Evolutionary conservation across 2,113 vertebrate species (phyloP), one percentile per base, ranked within the genome.

Genomic region (Choloepus hoffmanni): DNA sequence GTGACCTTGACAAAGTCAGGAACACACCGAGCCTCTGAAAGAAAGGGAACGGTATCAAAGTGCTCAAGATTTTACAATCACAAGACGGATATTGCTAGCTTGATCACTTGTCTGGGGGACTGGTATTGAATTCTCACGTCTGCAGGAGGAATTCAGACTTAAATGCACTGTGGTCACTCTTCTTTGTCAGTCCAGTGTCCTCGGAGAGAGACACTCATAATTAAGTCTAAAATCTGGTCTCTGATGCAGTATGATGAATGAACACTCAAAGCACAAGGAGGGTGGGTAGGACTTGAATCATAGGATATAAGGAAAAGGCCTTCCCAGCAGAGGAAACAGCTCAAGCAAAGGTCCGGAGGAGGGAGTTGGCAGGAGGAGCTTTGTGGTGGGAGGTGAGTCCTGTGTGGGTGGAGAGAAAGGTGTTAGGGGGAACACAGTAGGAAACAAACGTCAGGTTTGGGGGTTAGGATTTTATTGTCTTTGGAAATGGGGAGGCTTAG

Each of bases 1-100:
- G 50, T 74, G 94, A 83, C 83, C 62, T 68, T 90, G 53, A 48
- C 67, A 58, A 85, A 58, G 85, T 68, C 36, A 84, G 74, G 67
- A 94, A 45, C 77, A 82, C 33, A 30, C 23, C 1, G 5, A n/a
- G 45, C 10, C 78, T 48, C 82, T 79, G 43, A 78, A 84, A 36
- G 28, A 85, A 90, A 85, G n/a, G 50, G 30, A 14, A 45, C 72
- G 30, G 23, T 28, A 62, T n/a, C 55, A 68, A 28, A 53, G 19
- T 7, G 23, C 30, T 65, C 48, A 81, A 30, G 18, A 72, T 48
- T 79, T 77, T 86, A 30, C 36, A 33, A 33, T 67, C 53, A 18
- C 36, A 16, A 62, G 26, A 50, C 0, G 0, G 68, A 74, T 3
- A 0, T 65, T 78, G 55, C 67, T 74, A 43, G 63, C 48, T 26